Evolutionary conservation across 2,797 vertebrate species (phyloP).

Genomic region (Anolis apletophallus): DNA sequence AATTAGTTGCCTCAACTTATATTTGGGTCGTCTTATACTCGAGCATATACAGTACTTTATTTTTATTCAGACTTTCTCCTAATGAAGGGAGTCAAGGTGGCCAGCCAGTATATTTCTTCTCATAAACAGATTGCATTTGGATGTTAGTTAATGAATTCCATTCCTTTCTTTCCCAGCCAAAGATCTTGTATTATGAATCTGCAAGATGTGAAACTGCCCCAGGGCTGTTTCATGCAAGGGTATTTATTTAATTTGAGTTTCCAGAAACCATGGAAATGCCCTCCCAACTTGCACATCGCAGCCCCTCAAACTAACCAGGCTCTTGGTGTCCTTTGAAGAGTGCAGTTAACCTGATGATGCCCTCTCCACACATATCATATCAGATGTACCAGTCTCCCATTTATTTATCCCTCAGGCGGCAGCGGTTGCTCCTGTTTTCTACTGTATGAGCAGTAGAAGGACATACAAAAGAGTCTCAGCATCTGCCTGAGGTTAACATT

Average conservation of each 20-base stretch:
- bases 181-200: conserved; percentile 53
- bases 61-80: too few species aligned
- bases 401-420: conserved; percentile 16
- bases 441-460: conserved; percentile 12
- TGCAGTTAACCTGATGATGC: conserved; percentile 3
- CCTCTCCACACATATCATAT: neutral
- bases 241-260: conserved; percentile 18
- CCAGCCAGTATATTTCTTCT: neutral
- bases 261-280: neutral
- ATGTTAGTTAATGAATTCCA: conserved; percentile 41
- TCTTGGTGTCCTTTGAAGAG: neutral
- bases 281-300: conserved; percentile 7
- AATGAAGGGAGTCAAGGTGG: too few species aligned
- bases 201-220: conserved; percentile 38
- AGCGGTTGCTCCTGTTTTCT: neutral
- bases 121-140: neutral
- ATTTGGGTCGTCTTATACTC: too few species aligned
- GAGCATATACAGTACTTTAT: too few species aligned
- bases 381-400: neutral
- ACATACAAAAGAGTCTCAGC: conserved; percentile 14
- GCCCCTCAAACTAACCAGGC: neutral
- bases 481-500: conserved; percentile 18
- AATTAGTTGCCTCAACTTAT: too few species aligned
- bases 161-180: conserved; percentile 38
- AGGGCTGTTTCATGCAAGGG: neutral